Evolutionary conservation across 2,888 invertebrate genomes (phyloP).

Genomic region (Pristionchus arcanus): DNA sequence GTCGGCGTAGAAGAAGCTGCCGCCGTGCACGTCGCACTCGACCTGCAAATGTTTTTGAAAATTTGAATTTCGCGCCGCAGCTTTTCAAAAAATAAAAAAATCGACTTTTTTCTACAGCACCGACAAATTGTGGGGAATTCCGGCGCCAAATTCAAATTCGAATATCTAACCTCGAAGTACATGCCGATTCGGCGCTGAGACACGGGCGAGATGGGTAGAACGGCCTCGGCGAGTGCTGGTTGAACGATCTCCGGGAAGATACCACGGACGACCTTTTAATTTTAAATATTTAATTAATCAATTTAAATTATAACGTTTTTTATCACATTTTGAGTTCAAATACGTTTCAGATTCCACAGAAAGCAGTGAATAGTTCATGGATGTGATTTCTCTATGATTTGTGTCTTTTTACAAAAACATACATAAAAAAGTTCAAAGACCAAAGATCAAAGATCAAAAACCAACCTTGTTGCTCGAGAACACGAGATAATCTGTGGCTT

Average conservation of each 20-base stretch:
- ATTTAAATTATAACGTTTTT: neutral
- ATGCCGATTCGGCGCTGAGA: conserved; percentile 94
- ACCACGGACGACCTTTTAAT: conserved; percentile 89
- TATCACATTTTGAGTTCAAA: neutral
- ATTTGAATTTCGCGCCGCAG: neutral
- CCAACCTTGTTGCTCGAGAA: conserved; percentile 81
- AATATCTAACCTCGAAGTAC: conserved; percentile 85
- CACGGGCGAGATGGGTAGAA: conserved; percentile 90
- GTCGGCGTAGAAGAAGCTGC: conserved; percentile 97
- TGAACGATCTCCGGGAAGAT: conserved; percentile 86
- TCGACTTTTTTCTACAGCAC: conserved; percentile 8
- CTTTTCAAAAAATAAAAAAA: neutral
- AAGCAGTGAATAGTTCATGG: neutral
- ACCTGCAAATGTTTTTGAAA: conserved; percentile 83
- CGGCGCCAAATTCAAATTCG: neutral
- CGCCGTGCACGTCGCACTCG: conserved; percentile 81
- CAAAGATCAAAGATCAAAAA: neutral
- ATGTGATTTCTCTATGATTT: neutral
- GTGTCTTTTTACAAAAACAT: too few relatives aligned
- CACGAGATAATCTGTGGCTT: conserved; percentile 76
- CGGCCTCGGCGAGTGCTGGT: conserved; percentile 92
- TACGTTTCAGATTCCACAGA: neutral
- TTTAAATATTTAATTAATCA: neutral
- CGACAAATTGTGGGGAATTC: neutral
- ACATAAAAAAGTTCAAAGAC: too few relatives aligned